Evolutionary conservation across 2,797 vertebrate genomes (phyloP), one percentile per base, ranked within the genome.

Genomic region (Limosa lapponica): DNA sequence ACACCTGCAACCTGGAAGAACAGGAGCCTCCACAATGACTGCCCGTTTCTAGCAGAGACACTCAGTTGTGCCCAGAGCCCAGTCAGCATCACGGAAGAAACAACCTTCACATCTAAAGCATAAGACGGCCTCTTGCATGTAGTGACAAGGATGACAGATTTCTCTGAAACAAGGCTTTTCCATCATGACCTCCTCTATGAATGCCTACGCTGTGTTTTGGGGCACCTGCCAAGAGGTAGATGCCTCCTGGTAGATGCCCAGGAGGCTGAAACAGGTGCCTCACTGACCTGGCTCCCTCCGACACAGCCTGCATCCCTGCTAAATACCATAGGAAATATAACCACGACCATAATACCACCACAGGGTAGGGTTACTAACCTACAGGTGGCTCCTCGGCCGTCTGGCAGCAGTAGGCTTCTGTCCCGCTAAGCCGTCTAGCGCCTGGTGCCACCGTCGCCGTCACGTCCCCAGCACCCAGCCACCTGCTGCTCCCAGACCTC

Each of bases 371-470:
- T 65, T 79, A 74, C 84, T 87, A 62, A 86, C 87, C 69, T 90
- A 30, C 18, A 28, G 28, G 39, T 65, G 0, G 3, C n/a, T 91
- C 69, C 74, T 89, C 41, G 70, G 67, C 74, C 3, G 1, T n/a
- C 75, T 7, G 15, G 52, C 54, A 78, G 80, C 43, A 55, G 93
- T 15, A 72, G 46, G 28, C 37, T 87, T 0, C 9, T 44, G 46
- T 22, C 18, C 37, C 6, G 3, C 59, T 52, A 32, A 77, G 78
- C 55, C 0, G 16, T n/a, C 4, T 2, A 1, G 49, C n/a, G 5
- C 18, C 77, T 4, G 23, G 28, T 72, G 79, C 19, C 57, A n/a
- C 82, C 0, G 28, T 41, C 14, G 1, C 2, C 0, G 13, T 6
- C 0, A 2, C 0, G 37, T 61, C 34, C 77, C 54, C 82, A 67